Conservation (phyloP, 2,888 invertebrate species). For the Harpalus rufipes region DNA sequence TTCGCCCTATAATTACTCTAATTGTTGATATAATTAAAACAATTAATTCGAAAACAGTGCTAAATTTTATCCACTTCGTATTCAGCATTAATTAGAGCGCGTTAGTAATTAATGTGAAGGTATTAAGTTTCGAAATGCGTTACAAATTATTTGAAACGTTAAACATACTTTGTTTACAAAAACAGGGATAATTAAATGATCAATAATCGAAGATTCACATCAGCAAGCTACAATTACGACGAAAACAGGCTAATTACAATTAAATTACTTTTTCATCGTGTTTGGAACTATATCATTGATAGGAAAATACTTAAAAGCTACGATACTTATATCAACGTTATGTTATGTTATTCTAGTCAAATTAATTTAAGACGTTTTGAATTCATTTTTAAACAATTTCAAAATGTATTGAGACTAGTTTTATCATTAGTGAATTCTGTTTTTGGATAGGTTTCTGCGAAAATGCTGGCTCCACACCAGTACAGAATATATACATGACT, state of each 20-base stretch:
- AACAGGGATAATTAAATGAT: not conserved
- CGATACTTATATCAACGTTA: too few species aligned
- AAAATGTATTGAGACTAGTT: too few species aligned
- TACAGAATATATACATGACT: too few species aligned
- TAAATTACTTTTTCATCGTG: not conserved
- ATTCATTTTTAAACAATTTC: too few species aligned
- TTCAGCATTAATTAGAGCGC: slow-evolving; percentile 11
- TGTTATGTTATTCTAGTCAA: too few species aligned
- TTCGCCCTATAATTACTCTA: slow-evolving; percentile 15
- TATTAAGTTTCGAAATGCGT: slow-evolving; percentile 12
- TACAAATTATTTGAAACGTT: slow-evolving; percentile 10
- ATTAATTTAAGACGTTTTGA: too few species aligned
- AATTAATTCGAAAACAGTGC: slow-evolving; percentile 26
- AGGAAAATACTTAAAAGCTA: too few species aligned
- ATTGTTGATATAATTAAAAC: slow-evolving; percentile 30
- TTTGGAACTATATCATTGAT: too few species aligned
- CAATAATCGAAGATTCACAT: not conserved
- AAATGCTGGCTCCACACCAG: too few species aligned
- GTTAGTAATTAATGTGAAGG: slow-evolving; percentile 24
- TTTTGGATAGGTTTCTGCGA: too few species aligned
- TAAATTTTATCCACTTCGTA: slow-evolving; percentile 30
- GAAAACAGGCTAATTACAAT: not conserved
- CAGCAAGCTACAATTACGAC: not conserved
- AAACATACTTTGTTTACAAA: slow-evolving; percentile 16
- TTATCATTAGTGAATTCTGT: too few species aligned